Percentiles rank a stretch among this genome's conserved stretches.
Conservation (phyloP, 2,888 invertebrate species). For the Elegia similella region DNA sequence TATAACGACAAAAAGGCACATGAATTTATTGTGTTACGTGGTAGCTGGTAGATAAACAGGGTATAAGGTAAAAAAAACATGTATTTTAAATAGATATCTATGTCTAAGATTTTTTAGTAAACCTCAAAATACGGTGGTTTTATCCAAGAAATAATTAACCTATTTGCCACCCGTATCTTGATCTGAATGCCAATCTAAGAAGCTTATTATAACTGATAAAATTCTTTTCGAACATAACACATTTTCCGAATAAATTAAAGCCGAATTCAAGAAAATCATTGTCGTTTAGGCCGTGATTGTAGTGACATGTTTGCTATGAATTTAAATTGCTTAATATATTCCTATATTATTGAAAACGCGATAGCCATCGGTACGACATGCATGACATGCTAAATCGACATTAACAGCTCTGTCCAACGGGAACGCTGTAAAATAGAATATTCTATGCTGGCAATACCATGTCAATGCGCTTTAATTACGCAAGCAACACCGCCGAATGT, state of each 20-base stretch:
- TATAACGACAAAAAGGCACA: no score
- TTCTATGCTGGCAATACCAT: conserved; percentile 58
- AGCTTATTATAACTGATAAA: neutral
- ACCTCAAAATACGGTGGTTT: neutral
- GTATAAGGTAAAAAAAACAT: no score
- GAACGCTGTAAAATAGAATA: conserved; percentile 63
- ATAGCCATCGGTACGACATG: conserved; percentile 45
- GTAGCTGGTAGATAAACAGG: no score
- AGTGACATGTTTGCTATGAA: conserved; percentile 35
- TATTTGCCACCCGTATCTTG: neutral
- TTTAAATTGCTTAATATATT: conserved; percentile 46
- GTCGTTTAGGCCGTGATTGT: neutral
- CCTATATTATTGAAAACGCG: conserved; percentile 35
- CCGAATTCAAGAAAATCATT: neutral
- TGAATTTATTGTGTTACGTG: no score
- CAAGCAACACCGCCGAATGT: conserved; percentile 22
- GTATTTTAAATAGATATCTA: no score
- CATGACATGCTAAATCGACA: conserved; percentile 76
- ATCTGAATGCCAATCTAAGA: neutral
- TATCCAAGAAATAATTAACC: neutral
- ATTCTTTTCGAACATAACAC: neutral
- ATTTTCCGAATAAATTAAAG: neutral
- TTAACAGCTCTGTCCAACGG: conserved; percentile 77
- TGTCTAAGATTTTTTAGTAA: no score
- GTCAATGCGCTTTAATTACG: conserved; percentile 23